Evolutionary conservation across 1,140 invertebrate species (phyloP).

Genomic region (Dendrolimus kikuchii): DNA sequence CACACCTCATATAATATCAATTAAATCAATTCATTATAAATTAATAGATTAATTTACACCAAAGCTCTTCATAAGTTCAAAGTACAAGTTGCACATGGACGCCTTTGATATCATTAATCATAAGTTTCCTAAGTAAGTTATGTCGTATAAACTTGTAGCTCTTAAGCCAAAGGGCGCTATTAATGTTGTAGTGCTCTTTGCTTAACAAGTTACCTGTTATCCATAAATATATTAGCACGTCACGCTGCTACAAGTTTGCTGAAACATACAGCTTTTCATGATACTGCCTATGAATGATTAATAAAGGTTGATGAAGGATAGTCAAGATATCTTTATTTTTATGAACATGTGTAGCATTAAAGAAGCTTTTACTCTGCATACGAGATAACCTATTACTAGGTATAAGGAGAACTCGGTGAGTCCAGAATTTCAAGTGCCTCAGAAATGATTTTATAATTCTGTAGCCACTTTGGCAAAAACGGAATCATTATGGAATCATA

Average conservation of each 20-base stretch:
- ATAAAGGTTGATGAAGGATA: too few relatives aligned
- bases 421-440: too few relatives aligned
- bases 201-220: conserved; percentile 20
- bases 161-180: conserved; percentile 22
- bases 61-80: conserved; percentile 3
- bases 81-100: conserved; percentile 9
- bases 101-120: conserved; percentile 19
- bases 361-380: too few relatives aligned
- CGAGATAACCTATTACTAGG: too few relatives aligned
- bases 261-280: conserved; percentile 10
- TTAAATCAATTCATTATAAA: conserved; percentile 3
- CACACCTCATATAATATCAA: too few relatives aligned
- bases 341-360: too few relatives aligned
- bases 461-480: too few relatives aligned
- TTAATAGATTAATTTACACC: conserved; percentile 1
- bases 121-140: conserved; percentile 17
- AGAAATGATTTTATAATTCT: too few relatives aligned
- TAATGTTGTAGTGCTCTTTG: conserved; percentile 24
- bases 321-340: too few relatives aligned
- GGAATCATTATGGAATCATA: too few relatives aligned
- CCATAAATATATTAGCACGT: conserved; percentile 26
- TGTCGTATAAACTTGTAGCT: conserved; percentile 19
- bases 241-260: conserved; percentile 19
- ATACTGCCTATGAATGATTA: too few relatives aligned
- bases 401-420: too few relatives aligned